These are phyloP conservation scores for Leptinotarsa undecemlineata DNA, from an alignment of 1,140 invertebrate genomes.

Conservation along the genomic window DNA sequence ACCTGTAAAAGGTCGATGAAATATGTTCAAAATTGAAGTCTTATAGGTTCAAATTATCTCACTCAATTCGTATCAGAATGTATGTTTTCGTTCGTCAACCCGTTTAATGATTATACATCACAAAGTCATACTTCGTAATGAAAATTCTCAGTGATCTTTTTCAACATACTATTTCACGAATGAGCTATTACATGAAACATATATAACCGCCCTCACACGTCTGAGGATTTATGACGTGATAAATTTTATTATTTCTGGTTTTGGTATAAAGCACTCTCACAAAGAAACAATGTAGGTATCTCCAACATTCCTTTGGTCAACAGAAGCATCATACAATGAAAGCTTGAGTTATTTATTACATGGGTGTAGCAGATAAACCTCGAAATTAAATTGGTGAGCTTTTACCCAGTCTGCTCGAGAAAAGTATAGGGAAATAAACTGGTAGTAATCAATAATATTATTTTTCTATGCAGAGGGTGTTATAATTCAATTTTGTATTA, in stretches of 20 bases:
- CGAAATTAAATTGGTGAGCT: conserved; percentile 12
- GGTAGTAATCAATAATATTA: too few relatives aligned
- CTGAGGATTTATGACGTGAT: conserved; percentile 13
- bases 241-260: conserved; percentile 24
- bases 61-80: too few relatives aligned
- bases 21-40: too few relatives aligned
- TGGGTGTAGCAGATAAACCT: conserved; percentile 15
- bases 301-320: background rate
- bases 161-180: conserved; percentile 7
- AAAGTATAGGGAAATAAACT: background rate
- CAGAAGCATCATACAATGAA: conserved; percentile 16
- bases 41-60: too few relatives aligned
- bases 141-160: conserved; percentile 9
- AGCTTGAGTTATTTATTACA: conserved; percentile 8
- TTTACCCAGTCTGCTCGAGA: background rate
- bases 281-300: conserved; percentile 16
- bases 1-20: too few relatives aligned
- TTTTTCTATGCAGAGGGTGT: too few relatives aligned
- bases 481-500: too few relatives aligned
- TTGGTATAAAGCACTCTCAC: conserved; percentile 15
- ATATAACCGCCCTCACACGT: conserved; percentile 16
- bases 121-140: background rate
- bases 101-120: background rate
- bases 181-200: conserved; percentile 18
- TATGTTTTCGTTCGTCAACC: too few relatives aligned